Evolutionary conservation across 2,113 vertebrate genomes (phyloP).

Genomic region (Chionis minor): DNA sequence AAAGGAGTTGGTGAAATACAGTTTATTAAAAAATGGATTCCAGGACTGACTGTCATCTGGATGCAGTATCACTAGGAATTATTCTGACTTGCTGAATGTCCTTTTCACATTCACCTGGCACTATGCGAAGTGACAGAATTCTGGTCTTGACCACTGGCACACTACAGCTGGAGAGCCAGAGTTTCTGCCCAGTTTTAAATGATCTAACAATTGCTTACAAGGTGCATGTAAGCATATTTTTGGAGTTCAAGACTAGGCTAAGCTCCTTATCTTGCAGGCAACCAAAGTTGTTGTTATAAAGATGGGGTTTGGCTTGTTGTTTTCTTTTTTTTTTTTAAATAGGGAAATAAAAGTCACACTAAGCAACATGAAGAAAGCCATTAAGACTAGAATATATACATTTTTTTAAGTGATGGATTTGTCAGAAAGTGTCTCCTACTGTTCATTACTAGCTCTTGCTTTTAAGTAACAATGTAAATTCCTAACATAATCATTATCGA

Average conservation of each 20-base stretch:
- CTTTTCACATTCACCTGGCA: background rate
- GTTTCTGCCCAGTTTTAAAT: background rate
- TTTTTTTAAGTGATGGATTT: background rate
- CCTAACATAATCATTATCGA: background rate
- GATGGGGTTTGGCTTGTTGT: background rate
- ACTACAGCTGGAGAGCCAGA: background rate
- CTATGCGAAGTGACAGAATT: background rate
- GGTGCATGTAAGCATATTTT: background rate
- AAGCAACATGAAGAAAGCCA: background rate
- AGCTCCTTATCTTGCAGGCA: background rate
- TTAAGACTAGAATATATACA: background rate
- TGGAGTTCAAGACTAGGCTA: background rate
- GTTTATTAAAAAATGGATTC: background rate
- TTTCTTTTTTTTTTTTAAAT: background rate
- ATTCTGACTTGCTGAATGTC: background rate
- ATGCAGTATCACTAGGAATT: background rate
- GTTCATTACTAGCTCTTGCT: background rate
- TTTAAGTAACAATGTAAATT: background rate
- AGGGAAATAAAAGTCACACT: background rate
- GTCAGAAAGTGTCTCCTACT: background rate
- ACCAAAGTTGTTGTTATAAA: background rate
- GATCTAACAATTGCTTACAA: background rate
- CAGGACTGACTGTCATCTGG: background rate
- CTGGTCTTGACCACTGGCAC: background rate
- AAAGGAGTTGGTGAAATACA: rapidly evolving